These are phyloP conservation scores for Sisor rabdophorus DNA, from an alignment of 2,113 vertebrate species.

Conservation along the genomic window DNA sequence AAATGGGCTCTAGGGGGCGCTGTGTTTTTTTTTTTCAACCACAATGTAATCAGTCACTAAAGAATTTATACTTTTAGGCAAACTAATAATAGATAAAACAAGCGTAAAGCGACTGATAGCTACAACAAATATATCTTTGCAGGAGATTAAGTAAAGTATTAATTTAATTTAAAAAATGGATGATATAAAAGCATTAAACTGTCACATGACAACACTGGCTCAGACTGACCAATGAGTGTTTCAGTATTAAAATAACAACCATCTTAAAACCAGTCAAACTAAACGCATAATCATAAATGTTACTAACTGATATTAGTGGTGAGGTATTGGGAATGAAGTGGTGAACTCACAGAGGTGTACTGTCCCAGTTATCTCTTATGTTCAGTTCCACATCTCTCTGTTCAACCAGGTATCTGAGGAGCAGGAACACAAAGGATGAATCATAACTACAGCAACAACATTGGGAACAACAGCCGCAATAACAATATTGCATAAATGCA, in stretches of 20 bases:
- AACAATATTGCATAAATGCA: neutral
- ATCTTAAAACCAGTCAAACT: neutral
- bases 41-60: neutral
- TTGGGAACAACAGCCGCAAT: neutral
- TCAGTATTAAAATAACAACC: too few relatives aligned
- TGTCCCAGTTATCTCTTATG: conserved; percentile 96
- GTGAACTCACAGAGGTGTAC: conserved; percentile 88
- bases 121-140: too few relatives aligned
- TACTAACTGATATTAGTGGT: too few relatives aligned
- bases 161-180: too few relatives aligned
- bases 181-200: too few relatives aligned
- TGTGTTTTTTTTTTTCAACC: neutral
- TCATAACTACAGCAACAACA: neutral
- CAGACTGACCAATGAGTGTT: too few relatives aligned
- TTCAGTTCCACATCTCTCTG: conserved; percentile 95
- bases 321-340: neutral
- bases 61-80: neutral
- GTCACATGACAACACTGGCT: too few relatives aligned
- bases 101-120: too few relatives aligned
- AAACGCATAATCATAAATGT: neutral
- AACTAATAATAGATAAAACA: too few relatives aligned
- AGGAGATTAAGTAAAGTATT: too few relatives aligned
- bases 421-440: conserved; percentile 29
- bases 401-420: conserved; percentile 86
- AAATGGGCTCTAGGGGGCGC: neutral